Evolutionary conservation across 2,113 vertebrate genomes (phyloP), one percentile per base, ranked within the genome.

Genomic region (Nematolebias whitei): DNA sequence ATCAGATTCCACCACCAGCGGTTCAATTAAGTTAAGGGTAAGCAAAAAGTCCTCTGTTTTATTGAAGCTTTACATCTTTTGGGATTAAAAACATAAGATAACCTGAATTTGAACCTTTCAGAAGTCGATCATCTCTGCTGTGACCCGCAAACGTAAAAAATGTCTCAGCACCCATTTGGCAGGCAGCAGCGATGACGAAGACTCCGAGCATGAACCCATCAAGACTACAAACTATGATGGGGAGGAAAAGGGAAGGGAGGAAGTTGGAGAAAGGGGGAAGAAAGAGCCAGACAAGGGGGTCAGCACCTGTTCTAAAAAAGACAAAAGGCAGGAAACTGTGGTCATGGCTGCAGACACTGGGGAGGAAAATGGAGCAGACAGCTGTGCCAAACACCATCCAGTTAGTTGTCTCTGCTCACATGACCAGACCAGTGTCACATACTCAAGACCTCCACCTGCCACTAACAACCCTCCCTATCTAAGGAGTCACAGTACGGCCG

Each of bases 1-100:
- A 20, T 75, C 87, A 98, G 96, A 95, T 93, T 94, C 90, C 1
- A 94, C 93, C 89, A 94, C 89, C 91, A 95, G 94, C 80, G 93
- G 95, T 90, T 95, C 94, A 48, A 87, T 94, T 91, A 98, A 95
- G 86, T 93, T 91, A 13, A 98, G 96, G 96, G 97, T 98, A 89
- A 92, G 91, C 1, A 61, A 1, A 60, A 5, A 32, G 4, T 1
- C 39, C 1, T 39, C 18, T 38, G 29, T 26, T 61, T 12, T 2
- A 39, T 18, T 10, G 20, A 2, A 1, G 20, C 13, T 38, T 1
- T 53, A 9, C 12, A 26, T 9, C 22, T 63, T 56, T 13, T 65
- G 16, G 23, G n/a, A 19, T 24, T 18, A 16, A 71, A 29, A 20
- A 39, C 1, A 35, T 18, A 16, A 20, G 6, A 29, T 68, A 22